Base-by-base conservation (phyloP, 2,797 vertebrate genomes). In the Malurus splendens region DNA sequence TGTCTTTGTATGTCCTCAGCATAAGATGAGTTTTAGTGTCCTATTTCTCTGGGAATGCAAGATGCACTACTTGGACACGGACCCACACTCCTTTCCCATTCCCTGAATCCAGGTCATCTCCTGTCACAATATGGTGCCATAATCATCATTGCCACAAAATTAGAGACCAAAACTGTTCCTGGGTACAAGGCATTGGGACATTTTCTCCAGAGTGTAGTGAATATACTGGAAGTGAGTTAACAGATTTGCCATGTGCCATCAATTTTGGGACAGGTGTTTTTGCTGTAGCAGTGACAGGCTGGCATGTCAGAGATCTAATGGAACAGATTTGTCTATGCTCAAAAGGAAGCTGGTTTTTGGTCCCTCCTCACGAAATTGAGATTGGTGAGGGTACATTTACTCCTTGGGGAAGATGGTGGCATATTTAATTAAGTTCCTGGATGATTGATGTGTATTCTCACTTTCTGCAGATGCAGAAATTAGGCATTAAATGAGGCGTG, bases 381-480 rank as follows among this genome's bases (percentile, higher is more conserved):
- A 57, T 85, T 0, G 0, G 23, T n/a, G 47, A 54, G 51, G 41
- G 44, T 62, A 38, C 56, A 17, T 68, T 92, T 77, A 50, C 47
- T 73, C 57, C 72, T 67, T 60, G 52, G 30, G 32, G 56, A 81
- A 82, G 48, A 59, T 65, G 9, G 2, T 44, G 30, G 51, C 71
- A 38, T 39, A 24, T 83, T 94, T 87, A 76, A 76, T 86, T 64
- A 87, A 79, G 48, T 59, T 81, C 51, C 71, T 87, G 30, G 62
- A 36, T 87, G 57, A 67, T 22, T 71, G 61, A 68, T 87, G 70
- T 41, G 19, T 81, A 41, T 73, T 88, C 52, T 92, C 28, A 41
- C 76, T 90, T 71, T 80, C 65, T 82, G 76, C 89, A 85, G 51
- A 60, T 54, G 75, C 50, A 75, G 72, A 90, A 80, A 54, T 59